phyloP scores from a whole-genome alignment of 2,888 invertebrate species.

The Stomorhina lunata region DNA sequence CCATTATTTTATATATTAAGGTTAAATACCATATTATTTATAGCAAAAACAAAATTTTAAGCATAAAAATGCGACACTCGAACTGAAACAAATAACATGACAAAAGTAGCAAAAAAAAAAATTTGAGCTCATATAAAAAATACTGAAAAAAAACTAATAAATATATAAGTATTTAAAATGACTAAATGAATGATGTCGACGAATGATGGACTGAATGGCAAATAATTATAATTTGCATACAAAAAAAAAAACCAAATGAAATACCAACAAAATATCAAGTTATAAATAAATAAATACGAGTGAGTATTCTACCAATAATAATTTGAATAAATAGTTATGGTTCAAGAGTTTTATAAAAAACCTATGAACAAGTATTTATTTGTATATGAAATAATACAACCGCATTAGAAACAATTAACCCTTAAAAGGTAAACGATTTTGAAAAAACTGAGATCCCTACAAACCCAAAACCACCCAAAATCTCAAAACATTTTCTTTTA shows the following conservation, averaged over 20 bases:
- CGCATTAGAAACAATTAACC: conserved; percentile 8
- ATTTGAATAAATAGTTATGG: conserved; percentile 25
- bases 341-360: neutral
- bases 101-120: neutral
- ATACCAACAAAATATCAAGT: neutral
- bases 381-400: neutral
- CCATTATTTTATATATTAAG: conserved; percentile 6
- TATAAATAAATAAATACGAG: neutral
- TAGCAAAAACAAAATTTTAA: neutral
- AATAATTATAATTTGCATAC: conserved; percentile 53
- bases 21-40: conserved; percentile 12
- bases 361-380: neutral
- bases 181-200: conserved; percentile 8
- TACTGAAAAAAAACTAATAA: neutral
- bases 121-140: conserved; percentile 7
- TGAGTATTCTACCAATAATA: conserved; percentile 5
- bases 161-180: neutral
- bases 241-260: conserved; percentile 13
- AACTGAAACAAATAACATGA: neutral
- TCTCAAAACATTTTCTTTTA: too few species aligned
- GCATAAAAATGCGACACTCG: conserved; percentile 4
- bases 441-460: too few species aligned
- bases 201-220: conserved; percentile 6
- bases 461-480: too few species aligned
- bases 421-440: too few species aligned